These are phyloP conservation scores for Phainopepla nitens DNA, from an alignment of 2,113 vertebrate genomes.

Conservation along the genomic window DNA sequence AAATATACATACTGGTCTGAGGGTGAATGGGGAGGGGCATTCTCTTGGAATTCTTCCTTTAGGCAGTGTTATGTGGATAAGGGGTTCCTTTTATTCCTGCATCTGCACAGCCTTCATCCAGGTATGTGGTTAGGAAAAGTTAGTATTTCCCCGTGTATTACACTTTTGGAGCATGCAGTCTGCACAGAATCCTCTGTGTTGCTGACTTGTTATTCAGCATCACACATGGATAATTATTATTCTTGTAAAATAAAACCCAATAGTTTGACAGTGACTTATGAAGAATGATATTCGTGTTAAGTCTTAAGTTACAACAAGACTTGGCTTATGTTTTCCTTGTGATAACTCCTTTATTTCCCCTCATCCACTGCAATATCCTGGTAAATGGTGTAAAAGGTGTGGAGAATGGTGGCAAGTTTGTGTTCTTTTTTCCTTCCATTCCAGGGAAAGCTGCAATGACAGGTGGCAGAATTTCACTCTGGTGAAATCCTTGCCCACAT, in stretches of 20 bases:
- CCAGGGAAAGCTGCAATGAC: not conserved
- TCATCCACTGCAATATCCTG: not conserved
- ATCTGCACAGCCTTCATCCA: not conserved
- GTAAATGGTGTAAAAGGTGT: not conserved
- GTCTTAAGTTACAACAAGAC: not conserved
- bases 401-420: not conserved
- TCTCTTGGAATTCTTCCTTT: not conserved
- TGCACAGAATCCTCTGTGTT: not conserved
- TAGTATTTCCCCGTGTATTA: not conserved
- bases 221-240: not conserved
- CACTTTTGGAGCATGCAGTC: not conserved
- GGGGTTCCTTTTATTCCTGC: not conserved
- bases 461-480: not conserved
- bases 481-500: not conserved
- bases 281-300: fast-evolving
- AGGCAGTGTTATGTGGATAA: not conserved
- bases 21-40: not conserved
- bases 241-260: not conserved
- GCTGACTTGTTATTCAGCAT: not conserved
- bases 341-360: not conserved
- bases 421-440: not conserved
- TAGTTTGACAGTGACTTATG: not conserved
- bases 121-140: fast-evolving
- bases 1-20: not conserved
- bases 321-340: not conserved